Evolutionary conservation across 2,113 vertebrate genomes (phyloP), one percentile per base, ranked within the genome.

Genomic region (Sinocyclocheilus rhinocerous): DNA sequence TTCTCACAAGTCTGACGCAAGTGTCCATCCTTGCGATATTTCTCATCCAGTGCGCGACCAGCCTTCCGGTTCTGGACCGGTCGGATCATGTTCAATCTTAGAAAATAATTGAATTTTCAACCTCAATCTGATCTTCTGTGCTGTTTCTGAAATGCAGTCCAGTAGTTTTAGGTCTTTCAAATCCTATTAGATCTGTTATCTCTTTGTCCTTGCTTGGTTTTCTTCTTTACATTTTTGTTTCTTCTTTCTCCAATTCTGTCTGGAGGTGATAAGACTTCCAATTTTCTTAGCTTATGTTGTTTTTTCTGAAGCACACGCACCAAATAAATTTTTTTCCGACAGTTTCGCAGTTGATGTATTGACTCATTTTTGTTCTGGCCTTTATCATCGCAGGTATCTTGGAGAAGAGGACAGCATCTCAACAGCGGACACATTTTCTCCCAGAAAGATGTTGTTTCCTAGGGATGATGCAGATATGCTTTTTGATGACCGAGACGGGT

Each of bases 21-120:
- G 70, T 89, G 22, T 83, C 93, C 75, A 87, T 95, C 85, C 83
- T 95, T 72, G 84, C 76, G 73, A 77, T 80, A 18, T 87, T 92
- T 80, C 65, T 95, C 83, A 77, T 95, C 84, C 87, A 93, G 76
- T n/a, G 89, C 84, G 69, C 88, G 6, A 76, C 88, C 39, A 87
- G 93, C 55, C 89, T 93, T 87, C 92, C 94, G 82, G 86, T 90
- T 81, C 77, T 78, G 48, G 84, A 83, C 85, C 92, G 93, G 94
- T 95, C 92, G 3, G n/a, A 0, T 7, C 57, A n/a, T 4, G 13
- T 50, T 69, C 52, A 26, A 0, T 12, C 39, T 52, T 9, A 55
- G 42, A 63, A 52, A 24, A 12, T 42, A 16, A 42, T 5, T 18
- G 29, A 6, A 65, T n/a, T 2, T 9, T 33, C 26, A 61, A 24